A percentile compares a stretch with the other conserved stretches of the same genome.
These are phyloP conservation scores for Protobothrops flavoviridis DNA, from an alignment of 2,113 vertebrate species.

Conservation along the genomic window DNA sequence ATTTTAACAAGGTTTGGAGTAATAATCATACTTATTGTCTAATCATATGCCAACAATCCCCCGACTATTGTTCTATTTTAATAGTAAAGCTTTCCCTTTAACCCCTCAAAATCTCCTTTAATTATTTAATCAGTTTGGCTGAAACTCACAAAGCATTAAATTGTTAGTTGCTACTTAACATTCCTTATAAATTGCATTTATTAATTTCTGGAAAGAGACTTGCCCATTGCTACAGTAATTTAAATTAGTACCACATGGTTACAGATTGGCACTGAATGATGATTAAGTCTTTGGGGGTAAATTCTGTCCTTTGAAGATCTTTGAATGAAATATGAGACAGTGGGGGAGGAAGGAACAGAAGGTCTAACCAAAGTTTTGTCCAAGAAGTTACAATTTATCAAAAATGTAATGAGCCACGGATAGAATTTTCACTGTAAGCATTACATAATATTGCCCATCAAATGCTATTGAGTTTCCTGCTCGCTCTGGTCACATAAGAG, in stretches of 20 bases:
- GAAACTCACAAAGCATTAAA: conserved; percentile 79
- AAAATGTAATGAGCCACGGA: conserved; percentile 68
- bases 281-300: conserved; percentile 69
- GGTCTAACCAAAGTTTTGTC: conserved; percentile 66
- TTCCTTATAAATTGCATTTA: conserved; percentile 83
- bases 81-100: conserved; percentile 62
- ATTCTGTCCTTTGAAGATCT: conserved; percentile 64
- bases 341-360: not conserved
- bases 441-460: conserved; percentile 67
- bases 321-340: conserved; percentile 60
- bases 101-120: conserved; percentile 70
- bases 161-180: conserved; percentile 82
- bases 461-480: conserved; percentile 66
- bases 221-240: conserved; percentile 74
- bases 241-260: conserved; percentile 78
- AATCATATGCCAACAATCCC: conserved; percentile 49
- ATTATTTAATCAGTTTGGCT: conserved; percentile 79
- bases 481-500: conserved; percentile 52
- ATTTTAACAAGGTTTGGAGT: conserved; percentile 67
- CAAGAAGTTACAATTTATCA: conserved; percentile 71
- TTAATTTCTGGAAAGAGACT: conserved; percentile 80
- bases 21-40: conserved; percentile 44
- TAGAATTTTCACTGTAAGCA: conserved; percentile 65
- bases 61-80: conserved; percentile 64
- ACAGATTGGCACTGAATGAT: conserved; percentile 67